These are phyloP conservation scores for Grantiella picta DNA, from an alignment of 2,113 vertebrate species.

Conservation along the genomic window DNA sequence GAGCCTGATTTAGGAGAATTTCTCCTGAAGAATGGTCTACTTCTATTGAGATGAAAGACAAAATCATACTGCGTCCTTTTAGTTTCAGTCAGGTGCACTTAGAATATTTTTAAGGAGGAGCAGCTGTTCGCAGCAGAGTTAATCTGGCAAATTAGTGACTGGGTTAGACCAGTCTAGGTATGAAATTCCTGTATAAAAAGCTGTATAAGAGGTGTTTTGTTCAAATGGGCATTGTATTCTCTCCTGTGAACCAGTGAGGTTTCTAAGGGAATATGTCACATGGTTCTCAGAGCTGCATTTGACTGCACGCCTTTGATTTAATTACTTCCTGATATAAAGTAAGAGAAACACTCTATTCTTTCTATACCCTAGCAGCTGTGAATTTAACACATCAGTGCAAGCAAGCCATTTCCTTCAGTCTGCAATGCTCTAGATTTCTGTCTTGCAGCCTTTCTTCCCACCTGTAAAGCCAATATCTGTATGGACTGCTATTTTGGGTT, in stretches of 20 bases:
- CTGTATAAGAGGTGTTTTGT: not conserved
- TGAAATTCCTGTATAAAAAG: not conserved
- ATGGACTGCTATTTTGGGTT: not conserved
- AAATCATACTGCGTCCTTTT: not conserved
- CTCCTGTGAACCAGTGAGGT: not conserved
- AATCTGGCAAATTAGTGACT: not conserved
- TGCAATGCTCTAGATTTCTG: not conserved
- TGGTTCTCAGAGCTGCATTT: not conserved
- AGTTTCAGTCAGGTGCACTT: not conserved
- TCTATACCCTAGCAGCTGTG: not conserved
- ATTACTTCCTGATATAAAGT: not conserved
- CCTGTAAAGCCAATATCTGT: not conserved
- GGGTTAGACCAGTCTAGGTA: not conserved
- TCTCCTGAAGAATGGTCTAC: not conserved
- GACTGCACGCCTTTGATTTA: not conserved
- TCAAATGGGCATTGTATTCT: not conserved
- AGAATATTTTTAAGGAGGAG: not conserved
- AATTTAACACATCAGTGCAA: not conserved
- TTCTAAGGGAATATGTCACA: not conserved
- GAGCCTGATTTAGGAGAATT: not conserved
- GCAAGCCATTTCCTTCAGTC: not conserved
- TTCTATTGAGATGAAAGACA: not conserved
- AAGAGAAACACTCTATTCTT: not conserved
- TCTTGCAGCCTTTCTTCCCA: not conserved
- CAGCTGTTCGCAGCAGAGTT: not conserved